Conservation (phyloP, 92 coral and sea anemone genomes). For the Pocillopora meandrina region DNA sequence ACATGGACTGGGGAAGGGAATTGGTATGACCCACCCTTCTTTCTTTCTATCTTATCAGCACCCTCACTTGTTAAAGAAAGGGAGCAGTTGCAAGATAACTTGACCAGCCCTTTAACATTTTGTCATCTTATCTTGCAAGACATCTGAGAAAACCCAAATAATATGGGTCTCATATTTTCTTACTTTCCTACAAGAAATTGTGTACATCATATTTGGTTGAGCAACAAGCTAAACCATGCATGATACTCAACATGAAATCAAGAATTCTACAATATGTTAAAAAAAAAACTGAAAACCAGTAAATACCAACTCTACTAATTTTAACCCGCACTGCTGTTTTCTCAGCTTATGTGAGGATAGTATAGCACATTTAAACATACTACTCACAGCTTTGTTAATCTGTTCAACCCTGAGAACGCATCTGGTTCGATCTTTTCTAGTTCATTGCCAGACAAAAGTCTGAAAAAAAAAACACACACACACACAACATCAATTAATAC, state of each 20-base stretch:
- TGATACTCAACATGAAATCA: too few relatives aligned
- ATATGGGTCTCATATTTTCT: background rate
- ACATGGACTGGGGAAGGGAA: too few relatives aligned
- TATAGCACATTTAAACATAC: background rate
- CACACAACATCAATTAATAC: background rate
- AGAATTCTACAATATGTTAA: too few relatives aligned
- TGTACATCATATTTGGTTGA: too few relatives aligned
- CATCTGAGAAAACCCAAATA: background rate
- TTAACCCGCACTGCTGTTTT: background rate
- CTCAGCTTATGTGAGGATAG: too few relatives aligned
- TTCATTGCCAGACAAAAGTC: slow-evolving; percentile 45
- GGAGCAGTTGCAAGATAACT: too few relatives aligned
- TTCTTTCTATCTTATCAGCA: too few relatives aligned
- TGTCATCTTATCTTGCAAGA: background rate
- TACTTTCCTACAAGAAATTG: background rate
- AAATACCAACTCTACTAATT: too few relatives aligned
- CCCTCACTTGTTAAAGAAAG: too few relatives aligned
- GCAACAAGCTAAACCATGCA: too few relatives aligned
- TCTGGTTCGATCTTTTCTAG: slow-evolving; percentile 27
- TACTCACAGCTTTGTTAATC: slow-evolving; percentile 42
- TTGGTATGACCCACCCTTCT: too few relatives aligned
- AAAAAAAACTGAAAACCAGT: too few relatives aligned
- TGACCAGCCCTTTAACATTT: background rate
- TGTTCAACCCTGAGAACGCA: slow-evolving; percentile 41
- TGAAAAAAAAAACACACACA: slow-evolving; percentile 10